Percentiles rank a stretch among this genome's conserved stretches.
Conservation (phyloP, 2,113 vertebrate species). For the Semnornis frantzii region DNA sequence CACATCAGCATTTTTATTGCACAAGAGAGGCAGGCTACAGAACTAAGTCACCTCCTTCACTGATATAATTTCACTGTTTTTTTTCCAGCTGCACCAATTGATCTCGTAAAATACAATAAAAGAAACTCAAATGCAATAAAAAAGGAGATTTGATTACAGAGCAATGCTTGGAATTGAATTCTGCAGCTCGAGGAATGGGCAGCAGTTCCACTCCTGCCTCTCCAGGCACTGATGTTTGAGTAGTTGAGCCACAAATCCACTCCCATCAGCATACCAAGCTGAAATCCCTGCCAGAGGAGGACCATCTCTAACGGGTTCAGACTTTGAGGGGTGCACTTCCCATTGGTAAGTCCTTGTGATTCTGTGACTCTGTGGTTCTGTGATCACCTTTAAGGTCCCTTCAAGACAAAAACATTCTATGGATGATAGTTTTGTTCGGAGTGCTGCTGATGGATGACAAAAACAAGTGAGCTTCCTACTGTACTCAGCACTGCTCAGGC, state of each 20-base stretch:
- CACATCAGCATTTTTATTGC: too few species aligned
- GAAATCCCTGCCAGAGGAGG: neutral
- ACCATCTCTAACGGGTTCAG: rapidly evolving
- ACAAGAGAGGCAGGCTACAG: neutral
- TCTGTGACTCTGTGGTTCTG: too few species aligned
- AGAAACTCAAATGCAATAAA: neutral
- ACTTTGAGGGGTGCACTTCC: neutral
- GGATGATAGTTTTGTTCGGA: too few species aligned
- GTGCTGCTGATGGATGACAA: too few species aligned
- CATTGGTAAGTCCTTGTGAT: neutral
- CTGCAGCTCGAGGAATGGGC: neutral
- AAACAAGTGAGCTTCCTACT: too few species aligned
- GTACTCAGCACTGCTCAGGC: too few species aligned
- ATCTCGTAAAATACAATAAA: neutral
- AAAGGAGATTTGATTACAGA: neutral
- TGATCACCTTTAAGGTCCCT: too few species aligned
- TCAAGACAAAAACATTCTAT: too few species aligned
- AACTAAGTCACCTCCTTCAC: neutral
- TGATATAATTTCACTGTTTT: neutral
- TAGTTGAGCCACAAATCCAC: neutral
- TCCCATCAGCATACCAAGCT: rapidly evolving
- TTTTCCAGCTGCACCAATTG: neutral
- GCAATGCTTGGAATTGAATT: neutral
- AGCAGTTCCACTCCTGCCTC: neutral
- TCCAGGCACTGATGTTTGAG: neutral